phyloP scores from a whole-genome alignment of 2,888 invertebrate species.

The Cyclophora albipunctata region DNA sequence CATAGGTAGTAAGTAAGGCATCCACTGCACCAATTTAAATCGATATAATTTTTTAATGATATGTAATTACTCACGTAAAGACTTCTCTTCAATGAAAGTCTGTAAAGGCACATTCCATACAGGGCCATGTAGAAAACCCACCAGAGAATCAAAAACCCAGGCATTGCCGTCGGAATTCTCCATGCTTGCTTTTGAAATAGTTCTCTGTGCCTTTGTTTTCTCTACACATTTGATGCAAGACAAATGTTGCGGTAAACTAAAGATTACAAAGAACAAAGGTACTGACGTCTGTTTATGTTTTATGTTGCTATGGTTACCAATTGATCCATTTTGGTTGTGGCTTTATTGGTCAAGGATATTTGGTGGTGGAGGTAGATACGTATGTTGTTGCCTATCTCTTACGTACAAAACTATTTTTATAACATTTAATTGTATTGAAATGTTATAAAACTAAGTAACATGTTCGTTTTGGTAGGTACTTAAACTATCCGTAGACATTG shows the following conservation, averaged over 20 bases:
- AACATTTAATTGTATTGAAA: too few species aligned
- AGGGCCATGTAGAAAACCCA: conserved; percentile 93
- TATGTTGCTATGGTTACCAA: conserved; percentile 37
- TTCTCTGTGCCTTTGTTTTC: too few species aligned
- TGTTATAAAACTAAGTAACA: too few species aligned
- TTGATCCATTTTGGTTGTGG: conserved; percentile 6
- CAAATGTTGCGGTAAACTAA: not conserved
- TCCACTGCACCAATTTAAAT: too few species aligned
- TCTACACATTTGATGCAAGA: not conserved
- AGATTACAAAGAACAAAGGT: not conserved
- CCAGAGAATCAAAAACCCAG: conserved; percentile 94
- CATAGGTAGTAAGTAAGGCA: too few species aligned
- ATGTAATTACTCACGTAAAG: conserved; percentile 80
- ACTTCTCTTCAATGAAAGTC: conserved; percentile 94
- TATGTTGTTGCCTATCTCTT: not conserved
- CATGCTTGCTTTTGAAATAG: conserved; percentile 24
- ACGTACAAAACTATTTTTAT: too few species aligned
- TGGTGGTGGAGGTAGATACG: not conserved
- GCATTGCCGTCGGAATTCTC: conserved; percentile 78
- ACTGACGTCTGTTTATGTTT: conserved; percentile 38
- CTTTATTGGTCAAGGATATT: not conserved
- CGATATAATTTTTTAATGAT: too few species aligned
- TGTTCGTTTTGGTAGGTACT: too few species aligned
- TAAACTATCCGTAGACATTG: too few species aligned
- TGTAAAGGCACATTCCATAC: conserved; percentile 94